A percentile compares a stretch with the other conserved stretches of the same genome.
Conservation (phyloP, 37 sponge, comb jelly and placozoan genomes). For the Amphimedon queenslandica region DNA sequence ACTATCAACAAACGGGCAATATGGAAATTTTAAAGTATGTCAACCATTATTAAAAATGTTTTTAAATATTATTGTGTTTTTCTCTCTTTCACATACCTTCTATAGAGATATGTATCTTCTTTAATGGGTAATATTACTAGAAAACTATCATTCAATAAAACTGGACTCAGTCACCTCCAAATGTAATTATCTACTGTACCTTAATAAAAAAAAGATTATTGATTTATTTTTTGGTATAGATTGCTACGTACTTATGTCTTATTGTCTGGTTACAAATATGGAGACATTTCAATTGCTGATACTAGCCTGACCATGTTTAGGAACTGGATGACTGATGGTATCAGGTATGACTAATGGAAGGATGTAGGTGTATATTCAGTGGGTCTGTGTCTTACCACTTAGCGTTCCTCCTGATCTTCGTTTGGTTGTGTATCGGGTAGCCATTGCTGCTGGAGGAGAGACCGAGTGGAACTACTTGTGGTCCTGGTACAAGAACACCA, state of each 20-base stretch:
- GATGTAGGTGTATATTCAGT: conserved; percentile 9
- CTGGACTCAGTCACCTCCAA: conserved; percentile 11
- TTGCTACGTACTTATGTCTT: conserved; percentile 38
- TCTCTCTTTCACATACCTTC: background rate
- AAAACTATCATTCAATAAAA: background rate
- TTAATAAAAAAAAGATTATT: too few relatives aligned
- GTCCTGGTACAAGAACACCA: conserved; percentile 41
- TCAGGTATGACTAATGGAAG: conserved; percentile 29
- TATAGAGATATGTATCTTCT: conserved; percentile 17
- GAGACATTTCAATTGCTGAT: conserved; percentile 8
- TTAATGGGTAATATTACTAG: background rate
- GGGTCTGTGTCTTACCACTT: background rate
- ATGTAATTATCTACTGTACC: conserved; percentile 1
- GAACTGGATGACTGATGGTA: conserved; percentile 22
- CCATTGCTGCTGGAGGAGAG: conserved; percentile 63
- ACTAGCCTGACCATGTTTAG: conserved; percentile 23
- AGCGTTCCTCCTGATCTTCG: conserved; percentile 71
- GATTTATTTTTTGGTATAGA: conserved; percentile 9
- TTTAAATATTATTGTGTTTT: background rate
- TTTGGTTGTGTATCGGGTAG: conserved; percentile 68
- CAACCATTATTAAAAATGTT: too few relatives aligned
- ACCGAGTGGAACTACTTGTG: conserved; percentile 89
- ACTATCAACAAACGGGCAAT: conserved; percentile 33
- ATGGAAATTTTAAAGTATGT: conserved; percentile 62
- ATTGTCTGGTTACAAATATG: conserved; percentile 31